Base-by-base conservation (phyloP, 2,797 vertebrate genomes). In the Coluber constrictor region DNA sequence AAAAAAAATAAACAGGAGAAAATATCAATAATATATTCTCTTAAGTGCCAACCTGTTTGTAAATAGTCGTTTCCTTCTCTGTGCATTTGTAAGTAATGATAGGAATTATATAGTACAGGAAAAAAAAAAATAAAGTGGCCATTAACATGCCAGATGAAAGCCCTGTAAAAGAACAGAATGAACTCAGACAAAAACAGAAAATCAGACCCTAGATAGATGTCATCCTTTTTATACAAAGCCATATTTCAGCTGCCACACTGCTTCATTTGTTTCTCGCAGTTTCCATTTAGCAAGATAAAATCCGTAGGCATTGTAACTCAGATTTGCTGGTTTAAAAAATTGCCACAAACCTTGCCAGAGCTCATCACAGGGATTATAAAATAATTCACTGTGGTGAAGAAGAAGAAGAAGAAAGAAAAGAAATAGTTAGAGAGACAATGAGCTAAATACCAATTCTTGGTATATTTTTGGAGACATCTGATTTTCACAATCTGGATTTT, bases 11-110 rank as follows among this genome's bases (percentile, higher is more conserved):
- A 3, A 95, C 96, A 93, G 86, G 1, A 93, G 74, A 93, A 96
- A 87, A 94, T 93, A 96, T 97, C 95, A 96, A 93, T 97, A 97
- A 97, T 97, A 98, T 98, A 98, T 98, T 99, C 98, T 99, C 97
- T 98, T 91, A 99, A 99, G 99, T 99, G 99, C 99, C 99, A 99
- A 99, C 98, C 98, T 97, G 97, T 97, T 98, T 99, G 98, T 98
- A 98, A 98, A 98, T 98, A 97, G 95, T 98, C 93, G 98, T 96
- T 96, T 95, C 94, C 94, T 96, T 96, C 93, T 93, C 3, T 96
- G 96, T 96, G 97, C 97, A 97, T 97, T 96, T 97, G 94, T 97
- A 97, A 96, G 95, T 96, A 97, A 97, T 94, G 88, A 95, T 98
- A 97, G 97, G 95, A 94, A 96, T 37, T 32, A 74, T 95, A 95